Percentiles rank a stretch among this genome's conserved stretches.
These are phyloP conservation scores for Cercopithecus mitis DNA, from an alignment of 2,797 vertebrate genomes.

Conservation along the genomic window DNA sequence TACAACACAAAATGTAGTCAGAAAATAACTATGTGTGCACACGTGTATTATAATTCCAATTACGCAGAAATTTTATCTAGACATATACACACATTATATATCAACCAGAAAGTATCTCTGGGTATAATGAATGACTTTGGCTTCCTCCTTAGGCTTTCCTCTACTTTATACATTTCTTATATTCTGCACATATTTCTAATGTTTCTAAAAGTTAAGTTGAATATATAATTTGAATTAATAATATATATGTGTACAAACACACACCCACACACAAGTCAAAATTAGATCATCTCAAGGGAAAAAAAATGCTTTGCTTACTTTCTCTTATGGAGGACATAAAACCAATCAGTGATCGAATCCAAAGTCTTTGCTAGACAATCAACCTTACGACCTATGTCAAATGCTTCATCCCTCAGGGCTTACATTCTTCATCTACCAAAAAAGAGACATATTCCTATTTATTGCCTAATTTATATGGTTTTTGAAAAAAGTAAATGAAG, in stretches of 20 bases:
- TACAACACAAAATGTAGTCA: neutral
- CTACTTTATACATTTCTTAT: neutral
- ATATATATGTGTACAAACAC: neutral
- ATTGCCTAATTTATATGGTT: neutral
- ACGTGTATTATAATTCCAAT: neutral
- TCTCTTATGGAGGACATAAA: neutral
- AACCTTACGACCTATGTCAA: neutral
- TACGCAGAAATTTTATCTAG: neutral
- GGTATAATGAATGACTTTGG: neutral
- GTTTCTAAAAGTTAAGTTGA: neutral
- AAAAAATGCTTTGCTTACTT: neutral
- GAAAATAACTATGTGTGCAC: neutral
- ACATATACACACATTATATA: neutral
- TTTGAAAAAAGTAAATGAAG: neutral
- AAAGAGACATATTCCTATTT: neutral
- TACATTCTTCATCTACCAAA: neutral
- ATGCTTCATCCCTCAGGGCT: neutral
- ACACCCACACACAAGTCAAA: neutral
- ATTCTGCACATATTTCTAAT: neutral
- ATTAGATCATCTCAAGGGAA: neutral
- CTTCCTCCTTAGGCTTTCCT: neutral
- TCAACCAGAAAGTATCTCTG: neutral
- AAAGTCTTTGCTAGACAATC: too few species aligned
- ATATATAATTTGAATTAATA: slow-evolving; percentile 11
- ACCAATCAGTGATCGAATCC: neutral